A percentile compares a stretch with the other conserved stretches of the same genome.
Evolutionary conservation across 2,113 vertebrate species (phyloP).

Genomic region (Pedetes capensis): DNA sequence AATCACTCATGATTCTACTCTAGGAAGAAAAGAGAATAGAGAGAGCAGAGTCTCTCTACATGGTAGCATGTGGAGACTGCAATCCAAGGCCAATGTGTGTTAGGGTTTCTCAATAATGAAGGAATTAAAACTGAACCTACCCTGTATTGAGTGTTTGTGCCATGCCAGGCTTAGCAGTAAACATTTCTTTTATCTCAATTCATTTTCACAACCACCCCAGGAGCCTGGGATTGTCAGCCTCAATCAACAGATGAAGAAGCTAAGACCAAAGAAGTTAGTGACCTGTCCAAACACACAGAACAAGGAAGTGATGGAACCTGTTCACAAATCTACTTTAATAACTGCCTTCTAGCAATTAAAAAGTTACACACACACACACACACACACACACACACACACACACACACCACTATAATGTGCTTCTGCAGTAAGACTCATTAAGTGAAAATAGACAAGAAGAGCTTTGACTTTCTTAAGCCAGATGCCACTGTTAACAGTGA

Average conservation of each 20-base stretch:
- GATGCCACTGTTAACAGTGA: not conserved
- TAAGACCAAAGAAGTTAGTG: not conserved
- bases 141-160: rapidly evolving
- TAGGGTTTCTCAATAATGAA: not conserved
- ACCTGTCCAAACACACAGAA: not conserved
- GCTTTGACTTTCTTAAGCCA: not conserved
- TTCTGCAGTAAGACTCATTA: not conserved
- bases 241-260: not conserved
- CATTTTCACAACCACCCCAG: not conserved
- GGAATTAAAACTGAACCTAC: not conserved
- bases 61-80: not conserved
- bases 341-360: not conserved
- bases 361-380: not conserved
- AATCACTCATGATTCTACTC: not conserved
- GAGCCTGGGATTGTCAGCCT: not conserved
- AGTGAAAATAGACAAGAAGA: not conserved
- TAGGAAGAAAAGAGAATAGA: not conserved
- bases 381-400: too few species aligned
- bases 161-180: not conserved
- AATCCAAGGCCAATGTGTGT: not conserved
- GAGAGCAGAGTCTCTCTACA: not conserved
- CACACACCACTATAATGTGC: not conserved
- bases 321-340: not conserved
- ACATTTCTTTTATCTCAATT: not conserved
- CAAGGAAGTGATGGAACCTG: not conserved